Percentiles rank a stretch among this genome's conserved stretches.
Conservation (phyloP, 2,113 vertebrate genomes). For the Rhinopomastus cyanomelas region DNA sequence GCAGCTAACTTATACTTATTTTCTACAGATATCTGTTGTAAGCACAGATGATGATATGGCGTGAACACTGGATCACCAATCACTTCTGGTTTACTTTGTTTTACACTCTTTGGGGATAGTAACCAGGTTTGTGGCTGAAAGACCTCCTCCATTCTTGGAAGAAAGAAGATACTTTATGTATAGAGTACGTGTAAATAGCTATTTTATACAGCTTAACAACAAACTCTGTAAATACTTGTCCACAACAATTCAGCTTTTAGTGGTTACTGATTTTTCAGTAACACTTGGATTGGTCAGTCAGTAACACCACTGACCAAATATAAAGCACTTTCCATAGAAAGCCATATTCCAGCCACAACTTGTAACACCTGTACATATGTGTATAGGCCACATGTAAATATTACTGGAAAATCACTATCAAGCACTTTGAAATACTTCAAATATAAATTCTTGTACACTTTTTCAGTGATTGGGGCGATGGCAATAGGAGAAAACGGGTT, state of each 20-base stretch:
- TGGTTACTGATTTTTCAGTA: slow-evolving; percentile 73
- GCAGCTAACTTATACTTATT: not conserved
- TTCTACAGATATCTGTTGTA: slow-evolving; percentile 92
- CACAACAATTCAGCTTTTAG: slow-evolving; percentile 79
- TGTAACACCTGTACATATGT: slow-evolving; percentile 87
- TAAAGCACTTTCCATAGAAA: slow-evolving; percentile 83
- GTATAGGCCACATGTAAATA: slow-evolving; percentile 86
- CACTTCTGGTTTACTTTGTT: slow-evolving; percentile 61
- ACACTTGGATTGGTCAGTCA: slow-evolving; percentile 70
- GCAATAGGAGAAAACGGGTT: slow-evolving; percentile 88
- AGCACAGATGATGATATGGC: slow-evolving; percentile 95
- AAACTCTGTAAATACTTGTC: slow-evolving; percentile 72
- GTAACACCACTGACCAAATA: slow-evolving; percentile 78
- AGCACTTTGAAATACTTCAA: slow-evolving; percentile 93
- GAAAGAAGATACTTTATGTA: slow-evolving; percentile 74
- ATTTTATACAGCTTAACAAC: slow-evolving; percentile 74
- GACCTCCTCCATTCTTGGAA: slow-evolving; percentile 83
- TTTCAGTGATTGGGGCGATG: slow-evolving; percentile 87
- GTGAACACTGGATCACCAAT: slow-evolving; percentile 72
- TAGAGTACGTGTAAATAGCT: slow-evolving; percentile 75
- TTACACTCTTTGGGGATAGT: slow-evolving; percentile 69
- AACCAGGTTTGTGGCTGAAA: slow-evolving; percentile 77
- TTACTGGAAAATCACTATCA: slow-evolving; percentile 81
- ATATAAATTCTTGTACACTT: slow-evolving; percentile 92
- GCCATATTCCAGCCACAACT: slow-evolving; percentile 80